Conservation (phyloP, 2,888 invertebrate species). For the Bhutanitis thaidina region DNA sequence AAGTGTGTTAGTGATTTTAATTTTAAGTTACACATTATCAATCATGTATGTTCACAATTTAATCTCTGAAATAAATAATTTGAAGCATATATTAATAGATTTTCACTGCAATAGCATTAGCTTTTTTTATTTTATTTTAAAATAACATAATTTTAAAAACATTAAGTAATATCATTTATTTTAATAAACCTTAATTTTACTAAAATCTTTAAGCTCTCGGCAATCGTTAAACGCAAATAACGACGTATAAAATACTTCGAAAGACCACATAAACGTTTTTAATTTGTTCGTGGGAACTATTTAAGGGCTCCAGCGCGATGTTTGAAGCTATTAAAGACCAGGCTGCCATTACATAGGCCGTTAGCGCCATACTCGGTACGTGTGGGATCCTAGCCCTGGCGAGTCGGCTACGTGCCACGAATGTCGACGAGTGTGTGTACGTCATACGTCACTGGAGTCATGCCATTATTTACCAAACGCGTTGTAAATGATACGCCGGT, state of each 20-base stretch:
- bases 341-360: conserved; percentile 62
- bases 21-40: no score
- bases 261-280: conserved; percentile 57
- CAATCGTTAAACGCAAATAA: conserved; percentile 22
- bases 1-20: no score
- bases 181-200: no score
- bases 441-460: conserved; percentile 6
- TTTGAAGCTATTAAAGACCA: conserved; percentile 57
- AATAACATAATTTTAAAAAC: no score
- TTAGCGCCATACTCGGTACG: conserved; percentile 61
- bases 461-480: not conserved
- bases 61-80: no score
- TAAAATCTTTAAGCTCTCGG: not conserved
- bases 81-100: no score
- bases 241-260: conserved; percentile 24
- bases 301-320: conserved; percentile 49
- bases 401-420: conserved; percentile 59
- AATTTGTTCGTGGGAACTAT: conserved; percentile 63
- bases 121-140: no score
- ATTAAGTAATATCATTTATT: no score
- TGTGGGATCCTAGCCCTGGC: conserved; percentile 69
- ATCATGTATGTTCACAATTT: no score
- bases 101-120: no score
- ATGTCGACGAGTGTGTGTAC: conserved; percentile 25
- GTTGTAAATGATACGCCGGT: not conserved